Evolutionary conservation across 53 echinoderm and acorn worm species (phyloP).

Genomic region (Echinarachnius parma): DNA sequence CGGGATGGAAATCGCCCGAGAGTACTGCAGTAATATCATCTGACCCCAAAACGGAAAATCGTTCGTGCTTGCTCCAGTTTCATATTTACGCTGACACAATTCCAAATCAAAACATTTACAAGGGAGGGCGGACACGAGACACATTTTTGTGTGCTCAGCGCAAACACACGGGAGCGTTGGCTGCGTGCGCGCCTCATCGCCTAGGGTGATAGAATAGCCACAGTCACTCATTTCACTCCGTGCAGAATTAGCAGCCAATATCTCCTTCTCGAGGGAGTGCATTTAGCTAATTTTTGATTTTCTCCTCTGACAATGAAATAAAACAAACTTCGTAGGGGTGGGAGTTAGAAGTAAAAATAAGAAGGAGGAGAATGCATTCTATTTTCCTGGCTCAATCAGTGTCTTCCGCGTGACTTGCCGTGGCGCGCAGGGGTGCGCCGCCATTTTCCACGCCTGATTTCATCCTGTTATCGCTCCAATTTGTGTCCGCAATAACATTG

Average conservation of each 20-base stretch:
- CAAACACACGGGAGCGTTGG: neutral
- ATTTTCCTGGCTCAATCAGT: no score
- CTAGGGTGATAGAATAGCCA: neutral
- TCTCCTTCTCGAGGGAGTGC: no score
- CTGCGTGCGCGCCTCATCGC: neutral
- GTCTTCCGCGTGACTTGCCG: constrained; percentile 11
- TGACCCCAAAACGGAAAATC: neutral
- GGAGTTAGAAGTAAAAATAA: neutral
- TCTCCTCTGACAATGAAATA: no score
- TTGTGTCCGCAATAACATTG: constrained; percentile 27
- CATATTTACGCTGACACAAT: constrained; percentile 47
- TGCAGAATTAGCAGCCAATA: no score
- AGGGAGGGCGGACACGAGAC: constrained; percentile 21
- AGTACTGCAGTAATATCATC: constrained; percentile 2
- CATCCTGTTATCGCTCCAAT: constrained; percentile 26
- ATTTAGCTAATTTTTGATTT: no score
- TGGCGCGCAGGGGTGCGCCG: constrained; percentile 9
- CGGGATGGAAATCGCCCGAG: constrained; percentile 5
- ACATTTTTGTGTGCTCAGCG: no score
- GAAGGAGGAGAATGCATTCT: neutral
- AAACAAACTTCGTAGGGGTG: neutral
- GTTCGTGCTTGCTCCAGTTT: constrained; percentile 28
- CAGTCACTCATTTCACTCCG: no score
- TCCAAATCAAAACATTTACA: constrained; percentile 48
- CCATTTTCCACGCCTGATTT: constrained; percentile 9